Evolutionary conservation across 2,888 invertebrate species (phyloP).

Genomic region (Eudasyphora cyanicolor): DNA sequence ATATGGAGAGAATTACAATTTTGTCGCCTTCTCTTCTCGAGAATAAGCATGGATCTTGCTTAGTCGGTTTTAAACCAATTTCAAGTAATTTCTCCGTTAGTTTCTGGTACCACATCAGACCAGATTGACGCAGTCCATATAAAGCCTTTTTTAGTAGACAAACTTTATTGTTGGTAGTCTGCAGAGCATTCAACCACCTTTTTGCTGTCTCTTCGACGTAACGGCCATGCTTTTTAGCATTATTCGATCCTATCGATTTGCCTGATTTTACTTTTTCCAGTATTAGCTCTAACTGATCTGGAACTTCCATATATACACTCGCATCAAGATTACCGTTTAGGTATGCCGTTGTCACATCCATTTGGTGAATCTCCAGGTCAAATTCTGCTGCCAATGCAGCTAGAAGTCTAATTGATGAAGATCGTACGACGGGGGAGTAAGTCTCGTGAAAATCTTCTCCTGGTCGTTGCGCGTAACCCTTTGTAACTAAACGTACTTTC

Average conservation of each 20-base stretch:
- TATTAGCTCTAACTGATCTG: slow-evolving; percentile 45
- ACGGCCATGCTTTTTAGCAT: background rate
- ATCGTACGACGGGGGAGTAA: slow-evolving; percentile 53
- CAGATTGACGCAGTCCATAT: slow-evolving; percentile 59
- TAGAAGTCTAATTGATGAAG: slow-evolving; percentile 49
- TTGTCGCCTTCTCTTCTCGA: slow-evolving; percentile 47
- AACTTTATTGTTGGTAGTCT: slow-evolving; percentile 33
- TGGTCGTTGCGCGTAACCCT: slow-evolving; percentile 62
- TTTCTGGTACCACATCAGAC: slow-evolving; percentile 55
- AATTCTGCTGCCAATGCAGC: slow-evolving; percentile 50
- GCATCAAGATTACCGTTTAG: slow-evolving; percentile 53
- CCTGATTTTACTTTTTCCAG: slow-evolving; percentile 37
- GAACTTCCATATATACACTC: slow-evolving; percentile 47
- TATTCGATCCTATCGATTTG: background rate
- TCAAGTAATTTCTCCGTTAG: slow-evolving; percentile 45
- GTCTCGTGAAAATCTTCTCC: slow-evolving; percentile 57
- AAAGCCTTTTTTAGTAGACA: slow-evolving; percentile 59
- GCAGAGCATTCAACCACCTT: slow-evolving; percentile 44
- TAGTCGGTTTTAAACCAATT: slow-evolving; percentile 57
- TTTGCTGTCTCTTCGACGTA: slow-evolving; percentile 13
- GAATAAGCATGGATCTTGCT: slow-evolving; percentile 62
- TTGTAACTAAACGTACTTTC: slow-evolving; percentile 64
- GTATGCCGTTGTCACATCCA: slow-evolving; percentile 59
- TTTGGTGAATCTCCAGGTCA: slow-evolving; percentile 54
- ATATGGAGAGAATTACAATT: slow-evolving; percentile 60